Evolutionary conservation across 2,888 invertebrate genomes (phyloP).

Genomic region (Drosophila greeni): DNA sequence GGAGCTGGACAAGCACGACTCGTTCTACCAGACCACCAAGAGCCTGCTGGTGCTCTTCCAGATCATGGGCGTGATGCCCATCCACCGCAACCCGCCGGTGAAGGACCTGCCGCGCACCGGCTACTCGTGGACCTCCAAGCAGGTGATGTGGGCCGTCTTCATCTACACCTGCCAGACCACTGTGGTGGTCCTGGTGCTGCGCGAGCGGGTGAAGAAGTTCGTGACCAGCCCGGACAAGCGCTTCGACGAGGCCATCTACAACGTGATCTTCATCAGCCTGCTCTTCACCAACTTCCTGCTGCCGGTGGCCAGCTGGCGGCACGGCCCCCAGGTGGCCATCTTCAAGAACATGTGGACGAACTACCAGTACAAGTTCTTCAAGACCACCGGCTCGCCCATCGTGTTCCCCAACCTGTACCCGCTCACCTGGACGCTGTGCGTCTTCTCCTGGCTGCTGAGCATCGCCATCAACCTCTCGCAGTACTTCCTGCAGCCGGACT

Average conservation of each 20-base stretch:
- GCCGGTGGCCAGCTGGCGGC: constrained; percentile 85
- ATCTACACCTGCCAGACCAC: constrained; percentile 83
- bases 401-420: constrained; percentile 83
- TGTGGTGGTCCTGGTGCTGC: constrained; percentile 80
- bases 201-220: constrained; percentile 81
- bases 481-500: constrained; percentile 85
- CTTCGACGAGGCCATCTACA: constrained; percentile 87
- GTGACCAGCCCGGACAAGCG: constrained; percentile 82
- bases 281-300: constrained; percentile 85
- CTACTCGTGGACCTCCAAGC: constrained; percentile 84
- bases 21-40: constrained; percentile 85
- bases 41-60: constrained; percentile 85
- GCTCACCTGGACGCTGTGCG: constrained; percentile 83
- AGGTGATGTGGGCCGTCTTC: constrained; percentile 84
- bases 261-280: constrained; percentile 86
- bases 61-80: constrained; percentile 88
- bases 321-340: constrained; percentile 85
- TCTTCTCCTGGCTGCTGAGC: constrained; percentile 84
- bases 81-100: constrained; percentile 82
- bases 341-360: constrained; percentile 90
- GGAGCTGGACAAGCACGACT: constrained; percentile 84
- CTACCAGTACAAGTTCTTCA: constrained; percentile 82
- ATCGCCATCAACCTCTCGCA: constrained; percentile 84
- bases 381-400: constrained; percentile 81
- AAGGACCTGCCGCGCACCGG: constrained; percentile 80